A percentile compares a stretch with the other conserved stretches of the same genome.
phyloP scores from a whole-genome alignment of 2,888 invertebrate genomes.

The Glyphotaelius pellucidus region DNA sequence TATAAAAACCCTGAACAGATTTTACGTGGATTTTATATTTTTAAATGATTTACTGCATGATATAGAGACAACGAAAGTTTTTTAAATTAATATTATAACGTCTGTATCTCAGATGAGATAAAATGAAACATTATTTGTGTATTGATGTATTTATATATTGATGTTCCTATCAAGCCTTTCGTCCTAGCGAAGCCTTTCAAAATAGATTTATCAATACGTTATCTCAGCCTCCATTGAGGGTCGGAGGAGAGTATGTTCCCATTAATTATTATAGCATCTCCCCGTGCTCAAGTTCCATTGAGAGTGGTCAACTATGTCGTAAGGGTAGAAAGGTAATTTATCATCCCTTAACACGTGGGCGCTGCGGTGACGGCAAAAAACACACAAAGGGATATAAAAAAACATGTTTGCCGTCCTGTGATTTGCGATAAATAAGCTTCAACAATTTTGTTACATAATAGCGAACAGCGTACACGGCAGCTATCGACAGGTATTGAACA shows the following conservation, averaged over 20 bases:
- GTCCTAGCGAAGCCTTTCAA: not conserved
- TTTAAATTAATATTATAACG: not conserved
- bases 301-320: conserved; percentile 26
- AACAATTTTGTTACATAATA: conserved; percentile 23
- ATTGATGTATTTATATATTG: no score
- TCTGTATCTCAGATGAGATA: not conserved
- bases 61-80: no score
- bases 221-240: not conserved
- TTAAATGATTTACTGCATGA: no score
- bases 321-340: conserved; percentile 24
- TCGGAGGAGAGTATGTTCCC: not conserved
- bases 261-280: not conserved
- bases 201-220: not conserved
- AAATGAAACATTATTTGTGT: not conserved
- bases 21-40: no score
- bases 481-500: not conserved
- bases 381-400: conserved; percentile 32
- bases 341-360: conserved; percentile 28
- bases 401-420: conserved; percentile 25
- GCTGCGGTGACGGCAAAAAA: conserved; percentile 18
- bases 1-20: no score
- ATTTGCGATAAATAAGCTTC: conserved; percentile 43
- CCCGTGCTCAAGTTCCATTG: not conserved
- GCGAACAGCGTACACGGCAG: not conserved
- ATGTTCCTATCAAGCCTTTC: not conserved